Evolutionary conservation across 2,888 invertebrate species (phyloP), one percentile per base, ranked within the genome.

Genomic region (Cacoxenus indagator): DNA sequence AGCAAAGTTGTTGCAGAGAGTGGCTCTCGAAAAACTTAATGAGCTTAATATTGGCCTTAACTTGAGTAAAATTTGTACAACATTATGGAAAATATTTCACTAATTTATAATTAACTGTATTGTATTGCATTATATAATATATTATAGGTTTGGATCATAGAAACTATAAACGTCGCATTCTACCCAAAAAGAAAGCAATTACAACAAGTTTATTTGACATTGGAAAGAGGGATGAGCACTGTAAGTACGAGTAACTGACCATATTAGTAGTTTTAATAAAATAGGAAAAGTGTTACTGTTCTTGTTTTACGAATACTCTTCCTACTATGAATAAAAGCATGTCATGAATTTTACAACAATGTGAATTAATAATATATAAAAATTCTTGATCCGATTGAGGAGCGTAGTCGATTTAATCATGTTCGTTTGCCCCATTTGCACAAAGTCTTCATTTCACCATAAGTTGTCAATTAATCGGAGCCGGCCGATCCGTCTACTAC

Each of bases 131-230:
- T 27, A 9, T 17, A 5, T 22, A 17, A n/a, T 8, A 17, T n/a
- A 22, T 62, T 72, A 5, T 64, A 85, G 86, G 81, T 62, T 64
- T 75, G 17, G 79, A 82, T 62, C 67, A 37, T 45, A 73, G 78
- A 54, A 54, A 93, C 82, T 93, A 93, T 1, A 96, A 96, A 88
- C 90, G 95, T 73, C 90, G 94, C 72, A 92, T 95, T 0, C 92
- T 95, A 85, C 90, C 96, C 75, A 97, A 96, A 88, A 91, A 95
- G 86, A 95, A 96, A 86, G 95, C 96, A 0, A 91, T 96, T 68
- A 96, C 97, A 48, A 96, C 96, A 0, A 93, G 95, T 68, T 93
- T 96, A 89, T 95, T 96, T 86, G 95, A 95, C 87, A 90, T 92
- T 73, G 92, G 92, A 77, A 91, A 92, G 76, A 94, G 93, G 70